Conservation (phyloP, 2,113 vertebrate genomes). For the Colinus virginianus region DNA sequence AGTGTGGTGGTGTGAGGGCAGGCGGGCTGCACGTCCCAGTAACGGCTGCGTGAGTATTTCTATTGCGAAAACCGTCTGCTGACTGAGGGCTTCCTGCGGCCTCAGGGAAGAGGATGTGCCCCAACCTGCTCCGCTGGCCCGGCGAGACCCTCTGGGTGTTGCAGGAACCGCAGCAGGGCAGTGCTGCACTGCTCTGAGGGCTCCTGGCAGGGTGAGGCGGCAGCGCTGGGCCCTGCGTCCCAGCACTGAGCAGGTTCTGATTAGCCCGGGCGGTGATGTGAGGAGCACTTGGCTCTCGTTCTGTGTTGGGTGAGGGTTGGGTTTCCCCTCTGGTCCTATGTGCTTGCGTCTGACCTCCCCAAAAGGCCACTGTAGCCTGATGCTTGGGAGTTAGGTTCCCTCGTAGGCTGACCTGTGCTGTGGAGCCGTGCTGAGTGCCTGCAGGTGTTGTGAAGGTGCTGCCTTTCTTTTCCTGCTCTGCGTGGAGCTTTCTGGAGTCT, state of each 20-base stretch:
- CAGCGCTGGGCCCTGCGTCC: neutral
- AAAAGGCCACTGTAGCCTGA: neutral
- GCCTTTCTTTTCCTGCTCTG: neutral
- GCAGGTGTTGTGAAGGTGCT: neutral
- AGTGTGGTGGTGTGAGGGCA: fast-evolving
- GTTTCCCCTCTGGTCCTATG: fast-evolving
- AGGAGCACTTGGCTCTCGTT: fast-evolving
- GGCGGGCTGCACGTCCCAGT: fast-evolving
- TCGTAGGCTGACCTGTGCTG: neutral
- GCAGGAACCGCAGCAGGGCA: neutral
- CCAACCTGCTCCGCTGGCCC: fast-evolving
- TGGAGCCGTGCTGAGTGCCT: neutral
- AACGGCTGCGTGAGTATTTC: neutral
- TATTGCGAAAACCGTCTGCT: neutral
- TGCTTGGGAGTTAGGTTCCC: neutral
- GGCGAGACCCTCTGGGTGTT: too few species aligned
- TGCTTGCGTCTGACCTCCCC: neutral
- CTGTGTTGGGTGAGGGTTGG: fast-evolving
- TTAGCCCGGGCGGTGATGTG: too few species aligned
- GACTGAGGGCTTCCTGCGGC: fast-evolving
- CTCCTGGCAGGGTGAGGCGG: neutral
- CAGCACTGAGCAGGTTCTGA: neutral
- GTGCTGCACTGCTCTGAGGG: fast-evolving
- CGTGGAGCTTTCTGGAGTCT: neutral
- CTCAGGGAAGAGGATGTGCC: neutral